These are phyloP conservation scores for Lysiphlebus fabarum DNA, from an alignment of 1,140 invertebrate species.

Conservation along the genomic window DNA sequence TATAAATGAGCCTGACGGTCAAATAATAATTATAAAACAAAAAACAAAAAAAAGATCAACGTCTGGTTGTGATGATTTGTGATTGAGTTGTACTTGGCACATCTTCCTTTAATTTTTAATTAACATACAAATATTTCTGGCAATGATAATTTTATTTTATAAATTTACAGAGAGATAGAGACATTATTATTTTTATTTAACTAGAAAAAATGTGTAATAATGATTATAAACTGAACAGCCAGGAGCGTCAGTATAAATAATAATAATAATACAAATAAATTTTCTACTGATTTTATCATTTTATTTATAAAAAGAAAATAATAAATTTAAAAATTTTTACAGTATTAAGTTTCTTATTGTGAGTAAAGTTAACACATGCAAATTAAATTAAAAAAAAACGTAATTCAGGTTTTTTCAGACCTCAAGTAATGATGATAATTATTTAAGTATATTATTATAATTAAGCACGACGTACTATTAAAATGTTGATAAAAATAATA, in stretches of 20 bases:
- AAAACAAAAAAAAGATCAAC: background rate
- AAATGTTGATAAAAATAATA: conserved; percentile 15
- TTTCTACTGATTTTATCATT: too few species aligned
- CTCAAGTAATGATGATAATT: conserved; percentile 46
- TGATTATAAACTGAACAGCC: too few species aligned
- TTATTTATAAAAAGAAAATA: too few species aligned
- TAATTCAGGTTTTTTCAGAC: conserved; percentile 53
- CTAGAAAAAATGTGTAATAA: too few species aligned
- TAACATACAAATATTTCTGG: background rate
- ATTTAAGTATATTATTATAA: conserved; percentile 27
- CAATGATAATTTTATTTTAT: background rate
- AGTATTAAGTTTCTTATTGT: conserved; percentile 1
- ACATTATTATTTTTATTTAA: too few species aligned
- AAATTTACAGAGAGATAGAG: too few species aligned
- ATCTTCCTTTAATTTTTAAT: too few species aligned
- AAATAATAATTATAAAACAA: too few species aligned
- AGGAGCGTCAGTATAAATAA: too few species aligned
- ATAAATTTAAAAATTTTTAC: too few species aligned
- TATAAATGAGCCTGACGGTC: too few species aligned
- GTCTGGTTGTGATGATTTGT: conserved; percentile 27
- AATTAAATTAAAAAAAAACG: conserved; percentile 27
- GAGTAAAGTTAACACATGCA: conserved; percentile 13
- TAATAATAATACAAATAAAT: too few species aligned
- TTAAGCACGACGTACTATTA: conserved; percentile 21
- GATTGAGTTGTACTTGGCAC: conserved; percentile 1